Base-by-base conservation (phyloP, 2,797 vertebrate species). In the Gobionotothen gibberifrons region DNA sequence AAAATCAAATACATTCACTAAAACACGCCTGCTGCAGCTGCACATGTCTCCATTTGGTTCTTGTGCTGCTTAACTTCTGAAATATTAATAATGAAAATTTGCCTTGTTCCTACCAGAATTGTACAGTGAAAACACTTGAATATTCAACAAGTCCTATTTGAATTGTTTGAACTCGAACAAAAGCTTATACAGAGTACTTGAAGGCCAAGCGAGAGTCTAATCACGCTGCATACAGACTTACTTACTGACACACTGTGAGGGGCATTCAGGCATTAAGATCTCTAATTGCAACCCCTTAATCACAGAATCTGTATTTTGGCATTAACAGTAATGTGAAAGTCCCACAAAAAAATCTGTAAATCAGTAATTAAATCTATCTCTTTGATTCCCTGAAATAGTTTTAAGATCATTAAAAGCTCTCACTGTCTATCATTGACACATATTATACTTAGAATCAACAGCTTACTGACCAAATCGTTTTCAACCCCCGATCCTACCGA, bases 161-260 rank as follows among this genome's bases (percentile, higher is more conserved):
- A 81, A 64, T 72, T 49, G 32, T 63, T 56, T 59, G 12, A 54
- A 72, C 19, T 64, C 17, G 56, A 59, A 49, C 26, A 44, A 46
- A 16, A 62, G 61, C 14, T 39, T n/a, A 55, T 2, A 40, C 21
- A 22, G 67, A 69, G 78, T 40, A 61, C 44, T 72, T 61, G 36
- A 49, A 65, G 71, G 47, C 57, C 36, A 21, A 62, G 32, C 5
- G 11, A 11, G 40, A 48, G 14, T 71, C 53, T 46, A 46, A 48
- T 71, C 26, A 65, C 9, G 9, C 14, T 39, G 49, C 40, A 19
- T 9, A 42, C 66, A 56, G 43, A n/a, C 44, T 39, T 40, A 39
- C 49, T 59, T 40, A 39, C 49, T 59, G n/a, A 43, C 65, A n/a
- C 26, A 73, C 17, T 2, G 48, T 29, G 64, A 67, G 60, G 70